Conservation (phyloP, 2,888 invertebrate genomes). For the Anthophora plumipes region DNA sequence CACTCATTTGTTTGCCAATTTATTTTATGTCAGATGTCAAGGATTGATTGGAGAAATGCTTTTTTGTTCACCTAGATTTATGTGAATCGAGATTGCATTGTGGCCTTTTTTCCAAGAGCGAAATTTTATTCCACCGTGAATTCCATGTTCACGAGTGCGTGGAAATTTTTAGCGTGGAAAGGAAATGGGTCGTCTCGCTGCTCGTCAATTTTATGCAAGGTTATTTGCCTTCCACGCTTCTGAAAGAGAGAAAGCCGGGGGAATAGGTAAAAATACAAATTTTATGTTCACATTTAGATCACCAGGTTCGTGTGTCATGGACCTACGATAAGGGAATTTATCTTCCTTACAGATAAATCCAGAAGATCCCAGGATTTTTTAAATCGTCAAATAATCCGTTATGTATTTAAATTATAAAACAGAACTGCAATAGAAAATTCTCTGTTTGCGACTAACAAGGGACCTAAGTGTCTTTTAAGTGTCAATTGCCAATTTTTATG, state of each 20-base stretch:
- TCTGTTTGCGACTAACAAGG: no score
- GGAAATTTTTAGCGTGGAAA: constrained; percentile 43
- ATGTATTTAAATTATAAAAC: not conserved
- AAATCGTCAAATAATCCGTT: not conserved
- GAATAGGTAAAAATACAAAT: constrained; percentile 13
- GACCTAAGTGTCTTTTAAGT: no score
- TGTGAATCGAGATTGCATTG: constrained; percentile 23
- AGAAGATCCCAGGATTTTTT: not conserved
- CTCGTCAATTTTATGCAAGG: constrained; percentile 46
- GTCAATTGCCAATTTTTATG: no score
- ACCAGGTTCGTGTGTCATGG: not conserved
- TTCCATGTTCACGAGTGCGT: constrained; percentile 32
- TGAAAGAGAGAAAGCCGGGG: not conserved
- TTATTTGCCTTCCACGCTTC: constrained; percentile 28
- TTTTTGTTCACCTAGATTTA: constrained; percentile 8
- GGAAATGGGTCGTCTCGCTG: constrained; percentile 44
- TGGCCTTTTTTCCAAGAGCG: not conserved
- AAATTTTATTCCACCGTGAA: constrained; percentile 36
- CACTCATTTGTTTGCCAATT: constrained; percentile 5
- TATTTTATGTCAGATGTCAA: constrained; percentile 7
- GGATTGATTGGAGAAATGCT: constrained; percentile 6
- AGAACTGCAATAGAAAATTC: not conserved
- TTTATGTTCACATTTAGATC: constrained; percentile 17
- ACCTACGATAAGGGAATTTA: not conserved
- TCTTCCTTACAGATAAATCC: not conserved